Evolutionary conservation across 2,113 vertebrate species (phyloP).

Genomic region (Diadophis punctatus): DNA sequence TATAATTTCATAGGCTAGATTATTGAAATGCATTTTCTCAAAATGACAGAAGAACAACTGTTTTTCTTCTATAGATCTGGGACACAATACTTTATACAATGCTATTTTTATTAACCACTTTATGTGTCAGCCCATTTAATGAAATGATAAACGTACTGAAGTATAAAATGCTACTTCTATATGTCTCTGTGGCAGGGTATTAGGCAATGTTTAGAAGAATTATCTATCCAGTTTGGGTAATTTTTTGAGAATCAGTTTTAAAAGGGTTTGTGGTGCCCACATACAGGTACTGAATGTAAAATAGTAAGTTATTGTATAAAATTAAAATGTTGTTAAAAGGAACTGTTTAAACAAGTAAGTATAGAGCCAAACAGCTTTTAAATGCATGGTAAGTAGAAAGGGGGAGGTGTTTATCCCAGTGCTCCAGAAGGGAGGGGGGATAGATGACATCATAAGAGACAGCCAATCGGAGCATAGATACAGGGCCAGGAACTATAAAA

Average conservation of each 20-base stretch:
- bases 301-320: no score
- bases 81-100: background rate
- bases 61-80: background rate
- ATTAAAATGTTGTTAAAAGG: no score
- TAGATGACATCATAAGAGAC: no score
- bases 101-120: background rate
- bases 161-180: background rate
- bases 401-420: no score
- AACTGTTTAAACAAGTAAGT: no score
- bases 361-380: no score
- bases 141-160: background rate
- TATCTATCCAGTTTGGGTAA: background rate
- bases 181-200: background rate
- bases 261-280: no score
- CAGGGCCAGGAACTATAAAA: no score
- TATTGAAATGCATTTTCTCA: conserved; percentile 1
- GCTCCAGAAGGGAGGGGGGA: no score
- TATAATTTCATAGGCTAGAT: background rate
- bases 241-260: background rate
- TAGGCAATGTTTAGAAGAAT: background rate
- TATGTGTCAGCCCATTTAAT: background rate
- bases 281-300: no score
- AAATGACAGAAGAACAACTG: background rate
- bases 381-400: no score
- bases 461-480: no score